Conservation (phyloP, 2,888 invertebrate species). For the Lissonota sp. region DNA sequence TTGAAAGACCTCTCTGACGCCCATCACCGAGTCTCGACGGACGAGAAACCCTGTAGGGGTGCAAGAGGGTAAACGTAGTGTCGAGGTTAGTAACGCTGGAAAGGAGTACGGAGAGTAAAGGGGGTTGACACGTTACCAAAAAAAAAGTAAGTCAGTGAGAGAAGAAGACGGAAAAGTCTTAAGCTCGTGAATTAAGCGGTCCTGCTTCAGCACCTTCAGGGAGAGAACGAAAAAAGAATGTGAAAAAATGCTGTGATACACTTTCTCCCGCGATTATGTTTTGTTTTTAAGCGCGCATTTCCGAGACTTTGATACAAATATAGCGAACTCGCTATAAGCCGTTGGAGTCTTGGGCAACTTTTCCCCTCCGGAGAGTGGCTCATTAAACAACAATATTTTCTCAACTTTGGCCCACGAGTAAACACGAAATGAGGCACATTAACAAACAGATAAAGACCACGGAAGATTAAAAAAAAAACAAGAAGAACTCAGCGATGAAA, state of each 20-base stretch:
- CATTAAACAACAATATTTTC: not conserved
- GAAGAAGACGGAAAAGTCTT: conserved; percentile 42
- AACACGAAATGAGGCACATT: not conserved
- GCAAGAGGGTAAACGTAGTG: not conserved
- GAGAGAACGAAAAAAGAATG: conserved; percentile 3
- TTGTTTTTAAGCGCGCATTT: not conserved
- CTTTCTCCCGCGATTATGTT: not conserved
- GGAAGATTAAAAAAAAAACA: not conserved
- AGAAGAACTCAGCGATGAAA: conserved; percentile 6
- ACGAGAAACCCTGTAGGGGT: conserved; percentile 16
- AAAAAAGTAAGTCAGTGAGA: conserved; percentile 24
- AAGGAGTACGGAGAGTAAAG: conserved; percentile 38
- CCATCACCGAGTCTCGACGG: conserved; percentile 25
- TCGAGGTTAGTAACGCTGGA: conserved; percentile 29
- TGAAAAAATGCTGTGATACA: not conserved
- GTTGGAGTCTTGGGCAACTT: not conserved
- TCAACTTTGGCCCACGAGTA: not conserved
- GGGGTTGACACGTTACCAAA: not conserved
- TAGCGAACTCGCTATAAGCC: not conserved
- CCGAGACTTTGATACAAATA: not conserved
- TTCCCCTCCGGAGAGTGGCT: not conserved
- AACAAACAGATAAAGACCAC: not conserved
- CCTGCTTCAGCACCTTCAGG: conserved; percentile 15
- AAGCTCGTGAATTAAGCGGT: conserved; percentile 54
- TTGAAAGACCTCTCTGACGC: conserved; percentile 67